phyloP scores from a whole-genome alignment of 2,797 vertebrate genomes.

The Avahi laniger region DNA sequence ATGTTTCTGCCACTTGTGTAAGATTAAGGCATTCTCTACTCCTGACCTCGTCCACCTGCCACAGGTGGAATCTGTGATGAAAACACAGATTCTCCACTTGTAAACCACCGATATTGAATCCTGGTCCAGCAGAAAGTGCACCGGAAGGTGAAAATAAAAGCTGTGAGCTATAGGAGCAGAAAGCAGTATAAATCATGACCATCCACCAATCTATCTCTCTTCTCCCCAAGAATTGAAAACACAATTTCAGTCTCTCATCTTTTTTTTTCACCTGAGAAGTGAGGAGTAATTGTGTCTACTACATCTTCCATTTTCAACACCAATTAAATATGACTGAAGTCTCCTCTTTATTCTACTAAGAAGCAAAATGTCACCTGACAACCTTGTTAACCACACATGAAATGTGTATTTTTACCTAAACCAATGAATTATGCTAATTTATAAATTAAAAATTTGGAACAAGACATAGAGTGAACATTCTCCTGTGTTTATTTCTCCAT shows the following conservation, averaged over 20 bases:
- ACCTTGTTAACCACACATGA: not conserved
- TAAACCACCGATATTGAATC: not conserved
- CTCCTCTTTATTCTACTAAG: not conserved
- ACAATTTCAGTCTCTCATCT: not conserved
- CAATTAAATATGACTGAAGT: not conserved
- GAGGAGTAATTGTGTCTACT: not conserved
- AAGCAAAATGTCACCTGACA: not conserved
- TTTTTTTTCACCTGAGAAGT: not conserved
- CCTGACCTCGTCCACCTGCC: not conserved
- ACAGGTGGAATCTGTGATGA: too few species aligned
- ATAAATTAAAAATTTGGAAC: conserved; percentile 8
- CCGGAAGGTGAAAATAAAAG: not conserved
- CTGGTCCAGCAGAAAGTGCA: not conserved
- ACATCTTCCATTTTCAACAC: not conserved
- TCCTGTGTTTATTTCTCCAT: not conserved
- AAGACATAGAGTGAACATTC: not conserved
- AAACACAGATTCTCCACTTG: not conserved
- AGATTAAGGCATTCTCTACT: not conserved
- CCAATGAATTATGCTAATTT: not conserved
- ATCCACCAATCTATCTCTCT: not conserved
- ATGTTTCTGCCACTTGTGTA: not conserved
- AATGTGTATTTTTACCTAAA: not conserved
- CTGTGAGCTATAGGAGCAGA: not conserved
- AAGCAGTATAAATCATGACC: not conserved
- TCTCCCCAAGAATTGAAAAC: not conserved